A percentile compares a stretch with the other conserved stretches of the same genome.
These are phyloP conservation scores for Rostratula benghalensis DNA, from an alignment of 2,113 vertebrate species.

Conservation along the genomic window DNA sequence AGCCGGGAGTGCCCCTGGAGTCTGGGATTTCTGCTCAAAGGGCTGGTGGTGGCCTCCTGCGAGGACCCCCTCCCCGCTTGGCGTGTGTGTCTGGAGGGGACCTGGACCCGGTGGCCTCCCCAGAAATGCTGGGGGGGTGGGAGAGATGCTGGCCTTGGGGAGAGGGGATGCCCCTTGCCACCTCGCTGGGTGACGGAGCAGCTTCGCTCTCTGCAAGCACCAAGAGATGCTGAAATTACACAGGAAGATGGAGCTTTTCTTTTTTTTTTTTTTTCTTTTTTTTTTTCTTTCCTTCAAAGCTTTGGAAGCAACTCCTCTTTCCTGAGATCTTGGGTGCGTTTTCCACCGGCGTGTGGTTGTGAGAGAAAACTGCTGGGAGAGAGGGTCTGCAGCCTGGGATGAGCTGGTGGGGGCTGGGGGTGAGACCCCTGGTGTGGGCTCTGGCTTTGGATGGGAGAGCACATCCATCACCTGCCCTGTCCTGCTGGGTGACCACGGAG, in stretches of 20 bases:
- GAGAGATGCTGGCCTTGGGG: rapidly evolving
- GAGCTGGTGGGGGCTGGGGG: too few relatives aligned
- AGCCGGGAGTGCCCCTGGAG: rapidly evolving
- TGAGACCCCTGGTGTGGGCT: rapidly evolving
- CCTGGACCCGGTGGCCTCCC: rapidly evolving
- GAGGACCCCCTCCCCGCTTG: rapidly evolving
- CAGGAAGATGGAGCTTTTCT: rapidly evolving
- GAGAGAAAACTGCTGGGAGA: rapidly evolving
- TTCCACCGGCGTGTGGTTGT: rapidly evolving
- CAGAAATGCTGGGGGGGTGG: rapidly evolving
- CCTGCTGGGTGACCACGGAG: rapidly evolving
- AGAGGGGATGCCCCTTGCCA: rapidly evolving
- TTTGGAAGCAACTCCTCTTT: rapidly evolving
- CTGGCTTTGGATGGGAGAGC: neutral
- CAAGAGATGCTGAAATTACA: neutral
- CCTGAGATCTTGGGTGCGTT: rapidly evolving
- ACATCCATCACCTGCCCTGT: rapidly evolving
- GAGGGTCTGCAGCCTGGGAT: rapidly evolving
- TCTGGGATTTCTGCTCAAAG: rapidly evolving
- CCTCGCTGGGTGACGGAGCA: rapidly evolving
- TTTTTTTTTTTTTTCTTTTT: rapidly evolving
- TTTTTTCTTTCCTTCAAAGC: rapidly evolving
- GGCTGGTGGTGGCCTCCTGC: neutral
- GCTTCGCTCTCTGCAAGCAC: rapidly evolving
- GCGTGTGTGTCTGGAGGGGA: rapidly evolving